Evolutionary conservation across 2,888 invertebrate species (phyloP), one percentile per base, ranked within the genome.

Genomic region (Lamproptera curius): DNA sequence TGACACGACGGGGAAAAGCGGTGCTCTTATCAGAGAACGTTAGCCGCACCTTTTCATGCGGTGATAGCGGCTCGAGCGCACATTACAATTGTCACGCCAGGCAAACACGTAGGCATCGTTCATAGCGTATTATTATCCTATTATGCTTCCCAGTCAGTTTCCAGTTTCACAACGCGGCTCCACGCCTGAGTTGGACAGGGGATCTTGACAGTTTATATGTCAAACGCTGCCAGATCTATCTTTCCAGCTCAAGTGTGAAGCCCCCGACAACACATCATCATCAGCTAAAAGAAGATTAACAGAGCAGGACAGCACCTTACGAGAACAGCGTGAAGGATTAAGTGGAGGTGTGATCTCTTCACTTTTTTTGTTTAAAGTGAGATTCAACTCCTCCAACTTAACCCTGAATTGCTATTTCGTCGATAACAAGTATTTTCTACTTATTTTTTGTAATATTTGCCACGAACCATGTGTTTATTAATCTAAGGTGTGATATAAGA

Each of bases 311-410:
- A 46, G 52, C 14, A 13, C 5, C 13, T 49, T 50, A 42, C 57
- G 23, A 43, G 16, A 46, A 42, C 42, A 56, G 86, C 85, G 81
- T 74, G 58, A 73, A 72, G 83, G 84, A 78, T 79, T 78, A 88
- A 88, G 88, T 88, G 88, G 88, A 88, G 88, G 88, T 87, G 88
- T 88, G 88, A 88, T 88, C 88, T 88, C 88, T 88, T 88, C 88
- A 88, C 88, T 88, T 88, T 88, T 84, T 80, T 68, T 75, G 65
- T 58, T 73, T 85, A 86, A 88, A 88, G 88, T 88, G 88, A 88
- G 88, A 88, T 88, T 88, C 88, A 88, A 88, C 88, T 88, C 88
- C 88, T 88, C 88, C 88, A 88, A 88, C 88, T 88, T 88, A 88
- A 87, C 76, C 82, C 87, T 76, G 69, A 74, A 70, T 68, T 76